Conservation (phyloP, 53 echinoderm and acorn worm genomes). For the Arbacia lixula region DNA sequence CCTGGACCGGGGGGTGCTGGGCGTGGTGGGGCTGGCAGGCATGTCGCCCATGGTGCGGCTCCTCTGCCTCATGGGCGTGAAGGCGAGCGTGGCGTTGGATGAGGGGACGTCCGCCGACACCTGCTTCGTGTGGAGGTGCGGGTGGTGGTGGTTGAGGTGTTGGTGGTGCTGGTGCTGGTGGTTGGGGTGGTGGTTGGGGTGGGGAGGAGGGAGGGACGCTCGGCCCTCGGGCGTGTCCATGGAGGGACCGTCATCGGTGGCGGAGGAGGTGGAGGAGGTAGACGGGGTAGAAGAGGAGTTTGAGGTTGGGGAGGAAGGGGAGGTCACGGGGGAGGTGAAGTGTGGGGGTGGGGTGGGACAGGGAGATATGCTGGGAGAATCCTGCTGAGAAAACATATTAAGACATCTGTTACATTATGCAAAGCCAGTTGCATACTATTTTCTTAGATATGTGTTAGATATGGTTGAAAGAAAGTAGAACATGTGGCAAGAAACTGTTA, state of each 20-base stretch:
- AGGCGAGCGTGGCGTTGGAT: slow-evolving; percentile 1
- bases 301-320: slow-evolving; percentile 24
- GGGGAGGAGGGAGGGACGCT: neutral
- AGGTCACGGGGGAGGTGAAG: slow-evolving; percentile 21
- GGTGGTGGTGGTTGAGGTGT: slow-evolving; percentile 29
- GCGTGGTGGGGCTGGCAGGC: slow-evolving; percentile 64
- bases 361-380: slow-evolving; percentile 54
- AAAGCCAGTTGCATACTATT: no score
- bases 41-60: slow-evolving; percentile 80
- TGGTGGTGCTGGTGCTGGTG: slow-evolving; percentile 46
- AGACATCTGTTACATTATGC: no score
- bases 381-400: no score
- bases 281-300: slow-evolving; percentile 28
- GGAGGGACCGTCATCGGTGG: slow-evolving; percentile 16
- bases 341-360: slow-evolving; percentile 41
- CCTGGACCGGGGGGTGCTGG: slow-evolving; percentile 28
- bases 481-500: no score
- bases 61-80: slow-evolving; percentile 65
- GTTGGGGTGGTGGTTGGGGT: slow-evolving; percentile 17
- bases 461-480: no score
- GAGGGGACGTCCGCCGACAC: neutral
- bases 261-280: slow-evolving; percentile 30
- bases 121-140: slow-evolving; percentile 37
- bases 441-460: no score
- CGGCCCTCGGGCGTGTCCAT: slow-evolving; percentile 4